Conservation (phyloP, 2,888 invertebrate species). For the Cantharis rufa region DNA sequence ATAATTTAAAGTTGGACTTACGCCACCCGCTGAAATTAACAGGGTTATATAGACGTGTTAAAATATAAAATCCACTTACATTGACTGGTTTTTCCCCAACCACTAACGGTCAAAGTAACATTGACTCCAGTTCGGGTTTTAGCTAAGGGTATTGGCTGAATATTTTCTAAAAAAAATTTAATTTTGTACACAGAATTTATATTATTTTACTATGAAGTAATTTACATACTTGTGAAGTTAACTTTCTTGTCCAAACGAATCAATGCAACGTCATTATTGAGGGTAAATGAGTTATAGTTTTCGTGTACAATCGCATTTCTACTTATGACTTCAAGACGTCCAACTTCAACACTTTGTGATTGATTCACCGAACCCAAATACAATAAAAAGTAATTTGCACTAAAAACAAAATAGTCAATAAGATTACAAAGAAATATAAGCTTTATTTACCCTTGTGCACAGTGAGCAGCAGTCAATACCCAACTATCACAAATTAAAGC, state of each 20-base stretch:
- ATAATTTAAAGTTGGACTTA: constrained; percentile 33
- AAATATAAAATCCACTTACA: constrained; percentile 23
- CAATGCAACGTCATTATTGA: constrained; percentile 37
- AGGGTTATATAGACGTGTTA: not conserved
- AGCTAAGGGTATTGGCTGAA: constrained; percentile 35
- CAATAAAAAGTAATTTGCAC: not conserved
- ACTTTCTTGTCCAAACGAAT: constrained; percentile 28
- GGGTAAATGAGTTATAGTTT: constrained; percentile 18
- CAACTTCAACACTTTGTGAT: not conserved
- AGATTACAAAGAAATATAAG: not conserved
- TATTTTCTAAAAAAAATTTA: constrained; percentile 25
- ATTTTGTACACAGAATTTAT: not conserved
- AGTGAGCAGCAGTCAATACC: constrained; percentile 27
- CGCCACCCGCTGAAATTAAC: not conserved
- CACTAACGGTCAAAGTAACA: constrained; percentile 33
- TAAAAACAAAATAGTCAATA: not conserved
- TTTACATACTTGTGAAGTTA: constrained; percentile 18
- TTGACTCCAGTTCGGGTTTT: constrained; percentile 4
- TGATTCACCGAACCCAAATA: constrained; percentile 4
- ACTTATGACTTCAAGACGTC: constrained; percentile 14
- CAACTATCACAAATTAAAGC: constrained; percentile 18
- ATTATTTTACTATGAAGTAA: too few relatives aligned
- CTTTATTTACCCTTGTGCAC: constrained; percentile 7
- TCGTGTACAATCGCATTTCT: constrained; percentile 23
- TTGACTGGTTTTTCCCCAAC: constrained; percentile 40